Conservation (phyloP, 2,797 vertebrate species). For the Gymnothorax reevesii region DNA sequence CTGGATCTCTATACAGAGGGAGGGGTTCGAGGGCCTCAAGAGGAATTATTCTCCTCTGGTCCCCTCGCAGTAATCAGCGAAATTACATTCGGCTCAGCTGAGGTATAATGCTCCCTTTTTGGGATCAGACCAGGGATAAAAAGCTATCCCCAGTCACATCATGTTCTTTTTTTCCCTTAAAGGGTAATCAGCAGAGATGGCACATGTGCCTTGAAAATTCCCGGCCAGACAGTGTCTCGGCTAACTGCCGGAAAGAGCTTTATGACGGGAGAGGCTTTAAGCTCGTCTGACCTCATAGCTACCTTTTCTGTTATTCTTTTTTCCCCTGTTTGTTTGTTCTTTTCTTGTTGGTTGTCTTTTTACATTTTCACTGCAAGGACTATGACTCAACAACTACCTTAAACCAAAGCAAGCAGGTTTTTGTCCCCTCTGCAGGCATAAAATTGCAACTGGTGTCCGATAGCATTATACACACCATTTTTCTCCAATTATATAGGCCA, state of each 20-base stretch:
- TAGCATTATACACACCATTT: neutral
- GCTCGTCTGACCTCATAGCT: neutral
- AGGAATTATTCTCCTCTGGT: conserved; percentile 41
- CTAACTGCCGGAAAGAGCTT: neutral
- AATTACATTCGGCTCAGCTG: conserved; percentile 42
- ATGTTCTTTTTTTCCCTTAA: neutral
- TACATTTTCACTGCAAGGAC: neutral
- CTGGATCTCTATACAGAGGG: neutral
- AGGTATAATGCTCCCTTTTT: conserved; percentile 25
- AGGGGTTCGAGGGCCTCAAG: neutral
- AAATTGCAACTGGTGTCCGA: conserved; percentile 1
- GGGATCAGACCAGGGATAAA: conserved; percentile 45
- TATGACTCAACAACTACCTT: neutral
- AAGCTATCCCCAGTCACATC: conserved; percentile 6
- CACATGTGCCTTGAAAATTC: neutral
- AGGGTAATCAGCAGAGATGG: neutral
- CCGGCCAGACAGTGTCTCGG: conserved; percentile 3
- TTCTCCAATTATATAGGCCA: too few relatives aligned
- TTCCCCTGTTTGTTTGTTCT: neutral
- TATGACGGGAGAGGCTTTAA: neutral
- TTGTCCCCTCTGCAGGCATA: neutral
- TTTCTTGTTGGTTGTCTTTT: neutral
- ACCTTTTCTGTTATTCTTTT: neutral
- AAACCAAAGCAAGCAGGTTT: neutral
- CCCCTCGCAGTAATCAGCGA: conserved; percentile 43